Conservation (phyloP, 2,888 invertebrate genomes). For the Nyleta sp. region DNA sequence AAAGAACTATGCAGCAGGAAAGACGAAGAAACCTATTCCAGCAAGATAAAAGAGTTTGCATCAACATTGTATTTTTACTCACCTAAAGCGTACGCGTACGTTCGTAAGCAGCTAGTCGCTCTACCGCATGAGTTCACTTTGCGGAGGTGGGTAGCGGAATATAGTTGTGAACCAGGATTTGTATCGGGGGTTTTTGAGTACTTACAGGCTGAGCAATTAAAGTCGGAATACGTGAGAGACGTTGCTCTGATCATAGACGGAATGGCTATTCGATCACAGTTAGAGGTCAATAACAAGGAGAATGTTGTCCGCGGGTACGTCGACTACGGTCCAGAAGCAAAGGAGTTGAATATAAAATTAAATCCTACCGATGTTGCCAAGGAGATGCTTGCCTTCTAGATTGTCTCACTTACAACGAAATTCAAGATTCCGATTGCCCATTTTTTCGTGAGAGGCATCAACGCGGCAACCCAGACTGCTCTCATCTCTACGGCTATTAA, state of each 20-base stretch:
- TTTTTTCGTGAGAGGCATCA: background rate
- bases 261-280: background rate
- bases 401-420: background rate
- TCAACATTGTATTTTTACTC: background rate
- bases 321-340: background rate
- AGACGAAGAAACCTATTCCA: background rate
- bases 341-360: constrained; percentile 1
- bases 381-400: background rate
- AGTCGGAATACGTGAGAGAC: background rate
- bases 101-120: background rate
- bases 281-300: background rate
- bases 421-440: background rate
- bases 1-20: constrained; percentile 8
- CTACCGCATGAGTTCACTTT: constrained; percentile 4
- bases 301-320: background rate
- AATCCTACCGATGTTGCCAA: constrained; percentile 1
- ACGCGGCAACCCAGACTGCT: constrained; percentile 7
- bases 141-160: constrained; percentile 1
- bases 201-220: background rate
- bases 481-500: constrained; percentile 11
- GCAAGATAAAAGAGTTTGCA: constrained; percentile 1
- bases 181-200: background rate
- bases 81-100: background rate
- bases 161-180: constrained; percentile 7
- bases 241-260: constrained; percentile 1